phyloP scores from a whole-genome alignment of 1,140 invertebrate species.

The Musca domestica region DNA sequence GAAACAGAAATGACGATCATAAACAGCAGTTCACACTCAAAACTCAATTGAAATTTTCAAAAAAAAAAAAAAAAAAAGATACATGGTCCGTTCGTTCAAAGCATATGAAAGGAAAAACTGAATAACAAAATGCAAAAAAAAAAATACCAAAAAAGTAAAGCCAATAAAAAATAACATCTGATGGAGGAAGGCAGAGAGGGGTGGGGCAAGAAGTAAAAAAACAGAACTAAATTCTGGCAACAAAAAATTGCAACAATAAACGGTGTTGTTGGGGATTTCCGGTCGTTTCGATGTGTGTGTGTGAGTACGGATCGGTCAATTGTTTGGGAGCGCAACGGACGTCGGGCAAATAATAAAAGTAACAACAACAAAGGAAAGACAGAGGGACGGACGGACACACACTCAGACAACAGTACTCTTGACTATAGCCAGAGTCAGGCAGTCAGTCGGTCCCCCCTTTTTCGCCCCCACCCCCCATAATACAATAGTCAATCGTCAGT shows the following conservation, averaged over 20 bases:
- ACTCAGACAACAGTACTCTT: neutral
- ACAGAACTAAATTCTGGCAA: neutral
- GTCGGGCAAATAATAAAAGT: neutral
- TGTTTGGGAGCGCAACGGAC: neutral
- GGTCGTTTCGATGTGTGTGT: constrained; percentile 37
- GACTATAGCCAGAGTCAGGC: neutral
- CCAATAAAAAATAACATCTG: neutral
- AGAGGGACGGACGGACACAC: neutral
- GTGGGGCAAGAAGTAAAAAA: neutral
- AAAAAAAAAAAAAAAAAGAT: too few relatives aligned
- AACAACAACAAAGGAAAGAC: neutral
- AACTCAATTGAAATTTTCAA: too few relatives aligned
- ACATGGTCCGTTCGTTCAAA: too few relatives aligned
- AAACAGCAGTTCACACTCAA: too few relatives aligned
- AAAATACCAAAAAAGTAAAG: too few relatives aligned
- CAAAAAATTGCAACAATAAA: constrained; percentile 37
- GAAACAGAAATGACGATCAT: too few relatives aligned
- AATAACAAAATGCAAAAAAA: neutral
- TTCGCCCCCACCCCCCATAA: too few relatives aligned
- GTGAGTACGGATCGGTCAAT: neutral
- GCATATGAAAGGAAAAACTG: too few relatives aligned
- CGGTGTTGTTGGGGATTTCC: constrained; percentile 42
- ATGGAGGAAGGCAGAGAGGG: neutral
- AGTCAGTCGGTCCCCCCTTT: neutral
- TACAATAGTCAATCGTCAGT: too few relatives aligned